These are phyloP conservation scores for Mantis religiosa DNA, from an alignment of 2,888 invertebrate species.

Conservation along the genomic window DNA sequence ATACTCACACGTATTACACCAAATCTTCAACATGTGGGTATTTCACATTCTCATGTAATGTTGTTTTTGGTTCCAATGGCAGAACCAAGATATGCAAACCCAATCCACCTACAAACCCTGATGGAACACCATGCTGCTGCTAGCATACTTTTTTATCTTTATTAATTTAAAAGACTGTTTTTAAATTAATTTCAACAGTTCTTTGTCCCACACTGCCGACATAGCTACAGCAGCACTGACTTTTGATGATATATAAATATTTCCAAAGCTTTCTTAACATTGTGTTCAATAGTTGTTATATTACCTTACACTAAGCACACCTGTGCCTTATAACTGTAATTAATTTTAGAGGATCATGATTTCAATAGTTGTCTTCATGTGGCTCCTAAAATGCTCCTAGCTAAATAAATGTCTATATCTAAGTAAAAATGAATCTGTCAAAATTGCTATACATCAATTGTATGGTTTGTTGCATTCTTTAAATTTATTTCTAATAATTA, in stretches of 20 bases:
- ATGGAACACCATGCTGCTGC: conserved; percentile 55
- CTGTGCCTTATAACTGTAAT: no score
- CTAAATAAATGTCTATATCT: no score
- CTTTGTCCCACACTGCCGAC: neutral
- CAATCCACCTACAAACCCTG: conserved; percentile 71
- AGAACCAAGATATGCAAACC: conserved; percentile 78
- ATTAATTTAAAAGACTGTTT: conserved; percentile 1
- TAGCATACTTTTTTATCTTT: neutral
- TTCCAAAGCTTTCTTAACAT: neutral
- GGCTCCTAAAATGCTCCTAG: no score
- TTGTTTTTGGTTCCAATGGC: conserved; percentile 71
- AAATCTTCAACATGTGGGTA: conserved; percentile 85
- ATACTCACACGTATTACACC: conserved; percentile 75
- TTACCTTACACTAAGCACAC: neutral
- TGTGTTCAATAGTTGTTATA: neutral
- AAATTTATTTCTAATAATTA: no score
- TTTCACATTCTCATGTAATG: conserved; percentile 80
- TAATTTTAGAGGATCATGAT: no score
- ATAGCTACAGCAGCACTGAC: neutral
- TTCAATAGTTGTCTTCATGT: no score
- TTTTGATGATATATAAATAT: neutral
- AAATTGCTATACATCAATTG: no score
- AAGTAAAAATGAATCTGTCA: no score
- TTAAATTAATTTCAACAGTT: neutral
- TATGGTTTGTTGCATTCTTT: no score